phyloP scores from a whole-genome alignment of 2,888 invertebrate species.

The Trissolcus brochymenae region DNA sequence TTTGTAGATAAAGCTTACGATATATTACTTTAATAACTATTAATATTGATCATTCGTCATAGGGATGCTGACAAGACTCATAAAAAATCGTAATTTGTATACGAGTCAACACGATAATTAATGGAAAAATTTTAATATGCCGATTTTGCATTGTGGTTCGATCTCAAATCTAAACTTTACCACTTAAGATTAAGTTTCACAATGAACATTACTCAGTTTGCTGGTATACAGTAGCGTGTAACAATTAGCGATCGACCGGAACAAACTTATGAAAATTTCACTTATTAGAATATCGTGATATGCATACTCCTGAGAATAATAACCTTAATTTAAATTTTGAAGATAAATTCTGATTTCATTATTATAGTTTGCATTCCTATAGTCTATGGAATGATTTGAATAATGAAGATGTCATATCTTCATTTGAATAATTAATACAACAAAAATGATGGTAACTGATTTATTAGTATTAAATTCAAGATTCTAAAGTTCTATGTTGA shows the following conservation, averaged over 20 bases:
- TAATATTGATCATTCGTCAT: too few relatives aligned
- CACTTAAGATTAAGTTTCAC: constrained; percentile 13
- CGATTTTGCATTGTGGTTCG: neutral
- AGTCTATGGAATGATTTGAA: constrained; percentile 5
- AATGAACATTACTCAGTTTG: constrained; percentile 9
- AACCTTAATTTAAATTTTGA: constrained; percentile 31
- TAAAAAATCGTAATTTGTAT: too few relatives aligned
- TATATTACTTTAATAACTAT: too few relatives aligned
- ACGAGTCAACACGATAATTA: too few relatives aligned
- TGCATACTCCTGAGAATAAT: constrained; percentile 20
- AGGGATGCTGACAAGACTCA: too few relatives aligned
- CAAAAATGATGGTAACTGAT: too few relatives aligned
- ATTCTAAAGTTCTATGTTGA: too few relatives aligned
- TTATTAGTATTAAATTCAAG: too few relatives aligned
- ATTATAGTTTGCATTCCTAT: constrained; percentile 25
- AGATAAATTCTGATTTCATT: constrained; percentile 34
- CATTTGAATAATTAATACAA: too few relatives aligned
- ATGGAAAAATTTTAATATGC: too few relatives aligned
- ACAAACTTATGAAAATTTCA: constrained; percentile 31
- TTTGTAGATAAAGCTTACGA: too few relatives aligned
- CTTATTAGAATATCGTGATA: constrained; percentile 21
- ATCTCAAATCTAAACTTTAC: neutral
- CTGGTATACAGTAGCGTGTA: constrained; percentile 5
- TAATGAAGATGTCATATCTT: too few relatives aligned
- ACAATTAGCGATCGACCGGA: constrained; percentile 17